Evolutionary conservation across 2,888 invertebrate species (phyloP), one percentile per base, ranked within the genome.

Genomic region (Drosophila atripex): DNA sequence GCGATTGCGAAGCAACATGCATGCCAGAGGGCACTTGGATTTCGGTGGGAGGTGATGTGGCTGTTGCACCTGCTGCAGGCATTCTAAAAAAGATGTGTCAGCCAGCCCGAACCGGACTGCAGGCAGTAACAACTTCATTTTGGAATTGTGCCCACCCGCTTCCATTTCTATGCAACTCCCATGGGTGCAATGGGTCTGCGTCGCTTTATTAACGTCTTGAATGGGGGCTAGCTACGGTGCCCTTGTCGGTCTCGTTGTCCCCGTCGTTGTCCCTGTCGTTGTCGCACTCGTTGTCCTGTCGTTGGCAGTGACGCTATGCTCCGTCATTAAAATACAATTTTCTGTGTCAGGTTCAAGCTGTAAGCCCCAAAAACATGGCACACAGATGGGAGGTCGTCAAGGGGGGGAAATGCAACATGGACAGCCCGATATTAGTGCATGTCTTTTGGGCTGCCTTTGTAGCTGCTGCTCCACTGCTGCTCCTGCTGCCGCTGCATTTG

Each of bases 251-350:
- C 21, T 38, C 50, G 38, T n/a, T 25, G 39, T 18, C 16, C 18
- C 14, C 25, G 45, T 21, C 46, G 45, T 21, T 51, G 41, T n/a
- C 12, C 23, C 11, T 41, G 39, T n/a, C 12, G 28, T 11, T 41
- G 39, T 21, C 7, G 16, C 38, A n/a, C 50, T 45, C 52, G 64
- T 52, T 57, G 70, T 41, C 52, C 63, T 57, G 70, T 70, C 54
- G 65, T 39, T 73, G 74, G 50, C 74, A 63, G 46, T 51, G 71
- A 58, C 75, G 75, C 71, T 63, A 53, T 86, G 76, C 65, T 77
- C 88, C 87, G 77, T 85, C 84, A 85, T 85, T 85, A 85, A 85
- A 85, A 88, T 74, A 87, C 88, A 85, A 86, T 85, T 85, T 88
- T 85, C 76, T 85, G 87, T 88, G 84, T 88, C 84, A 88, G 87